Percentiles rank a stretch among this genome's conserved stretches.
Conservation (phyloP, 2,888 invertebrate genomes). For the Macrosoma leucophasiata region DNA sequence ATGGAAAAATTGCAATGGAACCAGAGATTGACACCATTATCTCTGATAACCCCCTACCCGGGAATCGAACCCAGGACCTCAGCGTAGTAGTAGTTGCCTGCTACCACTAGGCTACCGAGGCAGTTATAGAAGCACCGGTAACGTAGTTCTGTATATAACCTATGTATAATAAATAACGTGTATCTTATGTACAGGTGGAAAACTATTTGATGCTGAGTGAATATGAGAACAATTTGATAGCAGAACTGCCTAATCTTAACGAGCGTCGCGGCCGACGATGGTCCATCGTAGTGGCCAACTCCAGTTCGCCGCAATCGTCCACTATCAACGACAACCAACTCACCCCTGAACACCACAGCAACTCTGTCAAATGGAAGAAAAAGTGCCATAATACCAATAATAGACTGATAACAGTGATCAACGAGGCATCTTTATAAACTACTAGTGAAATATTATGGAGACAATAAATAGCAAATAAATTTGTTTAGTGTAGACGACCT, state of each 20-base stretch:
- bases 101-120: too few relatives aligned
- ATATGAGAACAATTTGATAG: conserved; percentile 89
- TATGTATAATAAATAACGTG: too few relatives aligned
- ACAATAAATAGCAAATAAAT: conserved; percentile 59
- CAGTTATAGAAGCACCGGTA: too few relatives aligned
- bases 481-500: conserved; percentile 54
- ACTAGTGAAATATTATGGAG: conserved; percentile 50
- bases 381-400: conserved; percentile 75
- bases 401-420: conserved; percentile 85
- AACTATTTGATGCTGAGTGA: conserved; percentile 91
- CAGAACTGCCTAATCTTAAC: conserved; percentile 83
- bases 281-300: conserved; percentile 78
- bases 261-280: conserved; percentile 83
- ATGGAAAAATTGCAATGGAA: too few relatives aligned
- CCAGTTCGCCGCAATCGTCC: conserved; percentile 40
- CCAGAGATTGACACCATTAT: too few relatives aligned
- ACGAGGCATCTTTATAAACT: conserved; percentile 80
- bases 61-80: too few relatives aligned
- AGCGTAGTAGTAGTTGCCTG: too few relatives aligned
- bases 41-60: too few relatives aligned
- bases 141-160: too few relatives aligned
- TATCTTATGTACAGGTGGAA: conserved; percentile 85
- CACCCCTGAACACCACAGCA: conserved; percentile 56
- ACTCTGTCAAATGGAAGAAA: conserved; percentile 64
- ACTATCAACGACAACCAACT: conserved; percentile 43